Conservation (phyloP, 2,113 vertebrate species). For the Lipophrys pholis region DNA sequence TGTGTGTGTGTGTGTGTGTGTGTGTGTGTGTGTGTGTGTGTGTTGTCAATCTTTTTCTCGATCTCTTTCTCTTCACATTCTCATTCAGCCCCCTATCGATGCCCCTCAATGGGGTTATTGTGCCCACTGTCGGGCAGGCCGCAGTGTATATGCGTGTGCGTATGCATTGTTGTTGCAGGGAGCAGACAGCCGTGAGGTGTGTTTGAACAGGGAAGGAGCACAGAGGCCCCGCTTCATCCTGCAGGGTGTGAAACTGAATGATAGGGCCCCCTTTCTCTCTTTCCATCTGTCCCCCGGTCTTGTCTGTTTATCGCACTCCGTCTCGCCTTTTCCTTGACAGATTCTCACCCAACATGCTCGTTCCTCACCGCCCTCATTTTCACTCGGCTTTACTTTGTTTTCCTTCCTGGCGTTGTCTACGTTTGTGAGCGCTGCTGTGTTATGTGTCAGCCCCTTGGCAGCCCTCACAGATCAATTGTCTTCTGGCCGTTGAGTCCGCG, state of each 20-base stretch:
- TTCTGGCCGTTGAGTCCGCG: constrained; percentile 50
- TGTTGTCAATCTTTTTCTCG: constrained; percentile 53
- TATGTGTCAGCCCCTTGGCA: constrained; percentile 48
- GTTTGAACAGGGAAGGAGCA: constrained; percentile 81
- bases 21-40: constrained; percentile 3
- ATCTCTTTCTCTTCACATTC: constrained; percentile 52
- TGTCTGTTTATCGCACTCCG: constrained; percentile 8
- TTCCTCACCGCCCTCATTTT: not conserved
- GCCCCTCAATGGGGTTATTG: constrained; percentile 72
- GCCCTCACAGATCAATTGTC: constrained; percentile 52
- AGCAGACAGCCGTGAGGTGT: constrained; percentile 81
- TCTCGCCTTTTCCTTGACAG: constrained; percentile 15
- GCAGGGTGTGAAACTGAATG: constrained; percentile 71
- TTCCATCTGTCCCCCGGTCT: constrained; percentile 45
- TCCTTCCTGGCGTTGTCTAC: not conserved
- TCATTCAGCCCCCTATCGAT: constrained; percentile 59
- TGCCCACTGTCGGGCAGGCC: constrained; percentile 64
- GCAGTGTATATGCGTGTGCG: constrained; percentile 42
- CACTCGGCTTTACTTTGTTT: constrained; percentile 1
- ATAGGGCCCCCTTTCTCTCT: constrained; percentile 51
- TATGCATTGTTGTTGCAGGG: constrained; percentile 75
- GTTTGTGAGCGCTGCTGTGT: constrained; percentile 17
- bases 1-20: no score
- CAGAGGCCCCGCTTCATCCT: constrained; percentile 77
- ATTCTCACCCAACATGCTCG: constrained; percentile 33